These are phyloP conservation scores for Tiliacea citrago DNA, from an alignment of 2,888 invertebrate genomes.

Conservation along the genomic window DNA sequence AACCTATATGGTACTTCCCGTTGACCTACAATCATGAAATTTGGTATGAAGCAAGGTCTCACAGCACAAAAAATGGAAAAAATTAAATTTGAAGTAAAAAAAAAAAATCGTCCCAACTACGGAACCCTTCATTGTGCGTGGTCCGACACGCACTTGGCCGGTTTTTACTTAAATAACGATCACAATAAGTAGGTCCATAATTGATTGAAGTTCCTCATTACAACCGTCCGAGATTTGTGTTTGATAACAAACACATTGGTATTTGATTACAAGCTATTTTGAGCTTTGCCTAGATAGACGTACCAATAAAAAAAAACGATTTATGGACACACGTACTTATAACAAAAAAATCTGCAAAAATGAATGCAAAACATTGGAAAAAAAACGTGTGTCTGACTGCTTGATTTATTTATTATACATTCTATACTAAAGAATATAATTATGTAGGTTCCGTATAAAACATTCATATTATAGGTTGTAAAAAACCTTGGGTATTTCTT, in stretches of 20 bases:
- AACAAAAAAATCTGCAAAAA: slow-evolving; percentile 21
- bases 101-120: too few relatives aligned
- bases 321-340: not conserved
- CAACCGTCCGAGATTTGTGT: slow-evolving; percentile 1
- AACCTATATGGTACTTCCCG: too few relatives aligned
- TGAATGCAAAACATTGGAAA: slow-evolving; percentile 8
- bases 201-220: slow-evolving; percentile 6
- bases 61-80: too few relatives aligned
- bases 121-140: too few relatives aligned
- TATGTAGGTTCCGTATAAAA: not conserved
- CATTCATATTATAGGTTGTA: not conserved
- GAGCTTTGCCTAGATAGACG: not conserved
- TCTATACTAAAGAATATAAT: not conserved
- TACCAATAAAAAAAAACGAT: not conserved
- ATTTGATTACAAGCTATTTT: not conserved
- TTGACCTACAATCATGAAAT: too few relatives aligned
- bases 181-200: too few relatives aligned
- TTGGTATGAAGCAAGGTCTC: too few relatives aligned
- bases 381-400: too few relatives aligned
- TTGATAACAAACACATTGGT: too few relatives aligned
- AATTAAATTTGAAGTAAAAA: too few relatives aligned
- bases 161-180: too few relatives aligned
- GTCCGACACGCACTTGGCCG: too few relatives aligned
- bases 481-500: not conserved
- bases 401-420: not conserved